Evolutionary conservation across 2,797 vertebrate genomes (phyloP), one percentile per base, ranked within the genome.

Genomic region (Threskiornis aethiopicus): DNA sequence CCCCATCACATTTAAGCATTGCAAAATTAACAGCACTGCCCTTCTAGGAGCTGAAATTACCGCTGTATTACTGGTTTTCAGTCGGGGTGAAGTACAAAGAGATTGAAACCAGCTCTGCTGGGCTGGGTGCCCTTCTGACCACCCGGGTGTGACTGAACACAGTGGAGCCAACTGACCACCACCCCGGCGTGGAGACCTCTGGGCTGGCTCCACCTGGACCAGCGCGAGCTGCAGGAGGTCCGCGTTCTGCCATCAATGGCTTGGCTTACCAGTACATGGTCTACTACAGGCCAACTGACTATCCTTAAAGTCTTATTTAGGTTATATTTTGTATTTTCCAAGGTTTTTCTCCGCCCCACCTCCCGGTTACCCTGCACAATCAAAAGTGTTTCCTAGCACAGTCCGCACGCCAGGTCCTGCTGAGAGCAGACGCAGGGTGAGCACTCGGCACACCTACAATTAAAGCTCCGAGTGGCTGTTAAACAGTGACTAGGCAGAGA

Each of bases 371-470:
- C 31, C 65, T 16, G 25, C 16, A 29, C n/a, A 5, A 35, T 1
- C 29, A 14, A 3, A n/a, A 69, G 33, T 1, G 28, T n/a, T 47
- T 28, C 76, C 11, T 0, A 17, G n/a, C 47, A 3, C 0, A 4
- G 35, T 6, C 31, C 39, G 4, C 35, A 21, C 5, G 1, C 14
- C n/a, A 52, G 33, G 29, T 22, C 31, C 55, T 47, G 57, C 33
- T 6, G 69, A 26, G 2, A 6, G 33, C 89, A 58, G 22, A 5
- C 1, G 3, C 33, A 33, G 41, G 66, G 54, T 25, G 62, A 81
- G 83, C 1, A 0, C 70, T 65, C 47, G 28, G 37, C n/a, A 24
- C 10, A 0, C 52, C 67, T 41, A 18, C 39, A 42, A 3, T 46
- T 41, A 14, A 49, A 92, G 13, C 52, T 54, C 52, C 54, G 6